Evolutionary conservation across 2,113 vertebrate genomes (phyloP).

Genomic region (Eupsittula cactorum): DNA sequence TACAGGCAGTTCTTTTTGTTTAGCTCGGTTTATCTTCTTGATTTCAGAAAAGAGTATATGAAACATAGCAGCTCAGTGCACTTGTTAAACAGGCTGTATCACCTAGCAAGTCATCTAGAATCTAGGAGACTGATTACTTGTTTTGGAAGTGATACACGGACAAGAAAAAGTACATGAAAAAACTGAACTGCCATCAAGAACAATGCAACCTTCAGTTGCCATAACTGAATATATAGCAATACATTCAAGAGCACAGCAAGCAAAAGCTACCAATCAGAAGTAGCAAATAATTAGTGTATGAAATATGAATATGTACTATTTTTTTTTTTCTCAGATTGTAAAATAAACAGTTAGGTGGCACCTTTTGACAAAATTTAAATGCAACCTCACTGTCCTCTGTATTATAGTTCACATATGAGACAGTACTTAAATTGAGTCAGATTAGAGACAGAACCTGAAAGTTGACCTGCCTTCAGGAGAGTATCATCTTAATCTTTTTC

Average conservation of each 20-base stretch:
- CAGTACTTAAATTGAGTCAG: not conserved
- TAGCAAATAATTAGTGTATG: not conserved
- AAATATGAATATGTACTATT: not conserved
- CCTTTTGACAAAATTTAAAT: not conserved
- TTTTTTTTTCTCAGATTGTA: not conserved
- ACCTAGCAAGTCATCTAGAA: not conserved
- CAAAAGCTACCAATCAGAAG: not conserved
- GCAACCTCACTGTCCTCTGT: not conserved
- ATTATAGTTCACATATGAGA: not conserved
- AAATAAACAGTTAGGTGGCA: not conserved
- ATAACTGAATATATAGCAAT: not conserved
- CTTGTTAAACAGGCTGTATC: not conserved
- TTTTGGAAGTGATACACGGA: not conserved
- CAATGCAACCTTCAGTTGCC: not conserved
- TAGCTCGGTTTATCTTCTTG: not conserved
- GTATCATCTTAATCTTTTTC: not conserved
- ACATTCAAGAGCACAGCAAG: not conserved
- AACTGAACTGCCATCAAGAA: not conserved
- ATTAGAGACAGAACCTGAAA: not conserved
- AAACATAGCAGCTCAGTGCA: not conserved
- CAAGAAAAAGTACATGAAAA: not conserved
- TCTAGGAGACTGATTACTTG: not conserved
- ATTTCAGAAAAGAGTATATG: not conserved
- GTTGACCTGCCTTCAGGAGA: not conserved
- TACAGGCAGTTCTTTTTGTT: not conserved